A percentile compares a stretch with the other conserved stretches of the same genome.
These are phyloP conservation scores for Cisticola juncidis DNA, from an alignment of 2,113 vertebrate species.

Conservation along the genomic window DNA sequence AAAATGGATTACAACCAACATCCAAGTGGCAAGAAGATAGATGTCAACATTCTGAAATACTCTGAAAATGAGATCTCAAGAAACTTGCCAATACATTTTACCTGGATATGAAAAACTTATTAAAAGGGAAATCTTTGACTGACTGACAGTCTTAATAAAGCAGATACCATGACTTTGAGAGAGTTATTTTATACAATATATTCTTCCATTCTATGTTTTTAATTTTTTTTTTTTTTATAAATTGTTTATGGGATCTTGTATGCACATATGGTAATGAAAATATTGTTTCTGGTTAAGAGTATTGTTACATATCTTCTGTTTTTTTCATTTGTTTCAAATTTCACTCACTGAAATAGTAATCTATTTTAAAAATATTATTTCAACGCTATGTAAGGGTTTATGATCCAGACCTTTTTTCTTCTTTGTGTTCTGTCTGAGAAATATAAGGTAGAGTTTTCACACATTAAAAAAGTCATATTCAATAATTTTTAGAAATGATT, in stretches of 20 bases:
- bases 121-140: neutral
- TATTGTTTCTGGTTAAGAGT: neutral
- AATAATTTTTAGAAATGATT: neutral
- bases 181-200: neutral
- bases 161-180: neutral
- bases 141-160: neutral
- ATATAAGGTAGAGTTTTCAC: neutral
- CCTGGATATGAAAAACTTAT: neutral
- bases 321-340: neutral
- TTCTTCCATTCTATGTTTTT: neutral
- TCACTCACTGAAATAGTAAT: neutral
- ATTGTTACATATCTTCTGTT: neutral
- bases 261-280: neutral
- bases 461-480: neutral
- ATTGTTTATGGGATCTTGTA: neutral
- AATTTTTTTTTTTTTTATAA: neutral
- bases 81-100: neutral
- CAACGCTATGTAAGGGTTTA: neutral
- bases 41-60: neutral
- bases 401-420: neutral
- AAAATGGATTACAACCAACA: neutral
- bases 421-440: neutral
- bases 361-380: neutral
- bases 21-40: neutral
- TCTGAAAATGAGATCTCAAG: neutral